These are phyloP conservation scores for Tachysurus fulvidraco DNA, from an alignment of 2,113 vertebrate species.

Conservation along the genomic window DNA sequence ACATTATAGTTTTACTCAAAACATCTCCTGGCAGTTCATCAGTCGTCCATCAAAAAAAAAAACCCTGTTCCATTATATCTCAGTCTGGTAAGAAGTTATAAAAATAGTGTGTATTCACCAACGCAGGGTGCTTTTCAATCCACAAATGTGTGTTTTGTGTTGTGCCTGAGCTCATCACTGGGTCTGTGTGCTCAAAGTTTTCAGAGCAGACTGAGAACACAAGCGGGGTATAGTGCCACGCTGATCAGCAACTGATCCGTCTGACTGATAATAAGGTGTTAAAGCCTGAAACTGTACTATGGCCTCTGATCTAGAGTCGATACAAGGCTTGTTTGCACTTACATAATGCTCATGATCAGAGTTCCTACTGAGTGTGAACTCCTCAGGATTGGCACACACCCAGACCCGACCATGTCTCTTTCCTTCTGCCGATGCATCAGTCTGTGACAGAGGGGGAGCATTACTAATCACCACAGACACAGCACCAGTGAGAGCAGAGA, in stretches of 20 bases:
- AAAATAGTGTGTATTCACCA: neutral
- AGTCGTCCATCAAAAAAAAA: neutral
- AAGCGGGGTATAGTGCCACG: neutral
- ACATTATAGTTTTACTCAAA: neutral
- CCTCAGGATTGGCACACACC: constrained; percentile 49
- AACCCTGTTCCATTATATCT: neutral
- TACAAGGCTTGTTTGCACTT: constrained; percentile 38
- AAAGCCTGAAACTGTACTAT: neutral
- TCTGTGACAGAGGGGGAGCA: constrained; percentile 54
- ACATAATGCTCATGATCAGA: constrained; percentile 46
- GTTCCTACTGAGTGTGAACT: constrained; percentile 52
- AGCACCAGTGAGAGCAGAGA: neutral
- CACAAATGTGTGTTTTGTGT: neutral
- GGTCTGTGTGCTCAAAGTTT: neutral
- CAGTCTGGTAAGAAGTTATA: neutral
- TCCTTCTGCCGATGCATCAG: constrained; percentile 55
- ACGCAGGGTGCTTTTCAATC: neutral
- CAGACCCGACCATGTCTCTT: constrained; percentile 46
- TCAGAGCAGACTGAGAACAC: neutral
- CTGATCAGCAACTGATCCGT: neutral
- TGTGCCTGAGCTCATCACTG: neutral
- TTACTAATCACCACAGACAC: constrained; percentile 51
- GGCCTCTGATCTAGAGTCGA: neutral
- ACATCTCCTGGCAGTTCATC: neutral
- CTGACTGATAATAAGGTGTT: neutral